phyloP scores from a whole-genome alignment of 2,797 vertebrate species.

The Iguana delicatissima region DNA sequence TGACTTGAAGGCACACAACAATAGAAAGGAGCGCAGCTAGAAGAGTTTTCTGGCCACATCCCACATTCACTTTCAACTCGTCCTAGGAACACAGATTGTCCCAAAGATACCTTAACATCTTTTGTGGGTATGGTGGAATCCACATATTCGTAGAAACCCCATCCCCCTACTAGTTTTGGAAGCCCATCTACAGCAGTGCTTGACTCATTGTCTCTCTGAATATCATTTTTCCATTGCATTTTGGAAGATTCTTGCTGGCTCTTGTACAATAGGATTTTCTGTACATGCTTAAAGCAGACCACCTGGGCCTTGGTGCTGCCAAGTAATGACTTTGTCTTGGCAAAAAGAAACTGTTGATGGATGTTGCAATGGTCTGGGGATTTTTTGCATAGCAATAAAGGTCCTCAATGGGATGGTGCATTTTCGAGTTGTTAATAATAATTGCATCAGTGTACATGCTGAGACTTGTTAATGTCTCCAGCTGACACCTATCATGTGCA shows the following conservation, averaged over 20 bases:
- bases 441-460: background rate
- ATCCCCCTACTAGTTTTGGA: background rate
- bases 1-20: no score
- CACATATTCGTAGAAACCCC: background rate
- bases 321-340: constrained; percentile 1
- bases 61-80: background rate
- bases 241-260: background rate
- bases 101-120: background rate
- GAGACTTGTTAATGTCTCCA: background rate
- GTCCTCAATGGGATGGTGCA: background rate
- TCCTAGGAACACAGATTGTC: background rate
- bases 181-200: background rate
- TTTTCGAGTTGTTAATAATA: background rate
- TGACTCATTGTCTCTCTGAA: background rate
- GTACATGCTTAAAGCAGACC: background rate
- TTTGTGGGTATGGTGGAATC: background rate
- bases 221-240: background rate
- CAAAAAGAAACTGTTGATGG: background rate
- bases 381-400: background rate
- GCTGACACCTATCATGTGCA: background rate
- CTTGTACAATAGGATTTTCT: background rate
- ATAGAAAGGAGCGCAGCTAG: background rate
- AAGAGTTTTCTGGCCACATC: background rate
- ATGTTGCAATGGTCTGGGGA: background rate
- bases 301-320: background rate